Conservation (phyloP, 2,888 invertebrate genomes). For the Parnassius mnemosyne region DNA sequence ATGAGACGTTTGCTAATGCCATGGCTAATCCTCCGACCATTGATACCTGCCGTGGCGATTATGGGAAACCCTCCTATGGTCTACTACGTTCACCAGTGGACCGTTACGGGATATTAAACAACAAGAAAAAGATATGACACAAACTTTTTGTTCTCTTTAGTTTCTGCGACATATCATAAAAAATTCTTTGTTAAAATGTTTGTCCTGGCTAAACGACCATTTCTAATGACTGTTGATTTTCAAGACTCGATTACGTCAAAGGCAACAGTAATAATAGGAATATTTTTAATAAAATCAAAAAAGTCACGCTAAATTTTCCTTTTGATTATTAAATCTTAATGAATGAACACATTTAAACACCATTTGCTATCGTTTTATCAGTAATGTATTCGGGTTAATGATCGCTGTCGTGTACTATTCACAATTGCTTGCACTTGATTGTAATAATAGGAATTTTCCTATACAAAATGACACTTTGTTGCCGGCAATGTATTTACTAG, state of each 20-base stretch:
- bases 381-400: conserved; percentile 64
- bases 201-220: too few species aligned
- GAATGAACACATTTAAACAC: conserved; percentile 55
- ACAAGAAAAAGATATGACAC: too few species aligned
- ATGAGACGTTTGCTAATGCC: too few species aligned
- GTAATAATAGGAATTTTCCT: conserved; percentile 75
- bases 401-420: conserved; percentile 46
- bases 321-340: conserved; percentile 56
- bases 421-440: conserved; percentile 51
- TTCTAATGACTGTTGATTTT: background rate
- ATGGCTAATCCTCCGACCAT: too few species aligned
- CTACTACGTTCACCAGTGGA: too few species aligned
- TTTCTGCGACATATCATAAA: too few species aligned
- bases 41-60: too few species aligned
- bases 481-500: conserved; percentile 37
- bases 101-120: too few species aligned
- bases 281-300: conserved; percentile 45
- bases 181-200: too few species aligned
- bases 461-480: conserved; percentile 55
- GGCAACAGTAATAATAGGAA: conserved; percentile 37
- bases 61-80: too few species aligned
- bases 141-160: too few species aligned
- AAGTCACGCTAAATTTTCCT: conserved; percentile 71
- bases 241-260: conserved; percentile 9
- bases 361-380: conserved; percentile 61